These are phyloP conservation scores for Acheta domesticus DNA, from an alignment of 2,888 invertebrate genomes.

Conservation along the genomic window DNA sequence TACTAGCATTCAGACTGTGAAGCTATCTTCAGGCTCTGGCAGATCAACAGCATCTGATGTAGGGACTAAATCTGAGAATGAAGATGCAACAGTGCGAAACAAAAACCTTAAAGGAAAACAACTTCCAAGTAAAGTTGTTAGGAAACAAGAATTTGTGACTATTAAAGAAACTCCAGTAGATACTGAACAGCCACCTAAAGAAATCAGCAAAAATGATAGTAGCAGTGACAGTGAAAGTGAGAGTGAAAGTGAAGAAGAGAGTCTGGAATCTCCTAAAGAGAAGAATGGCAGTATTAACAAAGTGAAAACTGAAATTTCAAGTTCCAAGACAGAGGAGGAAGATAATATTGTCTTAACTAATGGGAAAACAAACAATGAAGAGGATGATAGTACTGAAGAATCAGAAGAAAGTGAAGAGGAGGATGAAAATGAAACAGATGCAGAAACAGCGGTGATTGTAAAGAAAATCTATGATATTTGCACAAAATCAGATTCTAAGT, in stretches of 20 bases:
- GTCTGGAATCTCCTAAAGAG: constrained; percentile 33
- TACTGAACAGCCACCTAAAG: background rate
- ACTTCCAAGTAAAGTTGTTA: constrained; percentile 28
- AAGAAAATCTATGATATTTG: constrained; percentile 34
- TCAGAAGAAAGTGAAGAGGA: constrained; percentile 31
- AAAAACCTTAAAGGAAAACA: constrained; percentile 31
- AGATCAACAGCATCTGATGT: constrained; percentile 2
- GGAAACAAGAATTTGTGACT: background rate
- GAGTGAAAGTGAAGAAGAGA: constrained; percentile 30
- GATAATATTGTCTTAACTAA: background rate
- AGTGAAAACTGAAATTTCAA: constrained; percentile 27
- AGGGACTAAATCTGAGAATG: constrained; percentile 26
- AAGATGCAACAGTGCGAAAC: constrained; percentile 25
- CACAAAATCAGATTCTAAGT: constrained; percentile 28
- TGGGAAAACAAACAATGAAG: constrained; percentile 31
- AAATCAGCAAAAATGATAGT: background rate
- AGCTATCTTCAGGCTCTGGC: constrained; percentile 20
- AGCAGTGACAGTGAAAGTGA: constrained; percentile 12
- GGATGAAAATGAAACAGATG: constrained; percentile 36
- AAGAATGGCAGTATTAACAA: constrained; percentile 26
- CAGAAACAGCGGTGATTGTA: constrained; percentile 34
- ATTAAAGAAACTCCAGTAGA: background rate
- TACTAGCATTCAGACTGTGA: constrained; percentile 41
- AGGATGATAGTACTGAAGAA: constrained; percentile 33
- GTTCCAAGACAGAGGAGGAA: constrained; percentile 24